Conservation (phyloP, 2,888 invertebrate species). For the Penaeus monodon region DNA sequence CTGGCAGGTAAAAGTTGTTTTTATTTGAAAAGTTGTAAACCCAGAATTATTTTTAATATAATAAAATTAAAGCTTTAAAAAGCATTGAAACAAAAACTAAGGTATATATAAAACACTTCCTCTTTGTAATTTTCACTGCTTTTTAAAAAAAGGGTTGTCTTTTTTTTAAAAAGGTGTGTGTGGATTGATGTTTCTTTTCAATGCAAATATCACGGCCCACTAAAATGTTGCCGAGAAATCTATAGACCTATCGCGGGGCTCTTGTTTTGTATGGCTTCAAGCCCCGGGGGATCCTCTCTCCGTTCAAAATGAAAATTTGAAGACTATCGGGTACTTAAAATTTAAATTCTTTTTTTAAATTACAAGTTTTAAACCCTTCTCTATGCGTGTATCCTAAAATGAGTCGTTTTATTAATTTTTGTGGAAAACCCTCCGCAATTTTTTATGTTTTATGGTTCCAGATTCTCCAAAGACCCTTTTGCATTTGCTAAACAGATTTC, state of each 20-base stretch:
- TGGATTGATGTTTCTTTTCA: no score
- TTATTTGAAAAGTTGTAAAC: no score
- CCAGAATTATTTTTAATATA: no score
- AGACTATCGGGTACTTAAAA: conserved; percentile 34
- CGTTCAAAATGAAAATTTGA: conserved; percentile 32
- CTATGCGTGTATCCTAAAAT: no score
- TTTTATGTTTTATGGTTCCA: neutral
- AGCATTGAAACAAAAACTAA: no score
- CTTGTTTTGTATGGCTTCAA: conserved; percentile 31
- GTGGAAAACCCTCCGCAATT: neutral
- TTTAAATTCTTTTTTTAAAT: neutral
- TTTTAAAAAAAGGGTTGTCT: neutral
- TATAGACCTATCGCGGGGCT: conserved; percentile 41
- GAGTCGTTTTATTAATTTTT: neutral
- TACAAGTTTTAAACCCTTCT: no score
- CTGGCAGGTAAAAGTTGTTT: no score
- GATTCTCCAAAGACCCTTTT: conserved; percentile 43
- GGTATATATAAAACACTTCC: no score
- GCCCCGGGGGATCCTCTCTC: conserved; percentile 46
- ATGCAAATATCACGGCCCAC: conserved; percentile 26
- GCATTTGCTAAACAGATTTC: conserved; percentile 39
- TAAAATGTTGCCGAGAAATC: conserved; percentile 31
- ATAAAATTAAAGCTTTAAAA: no score
- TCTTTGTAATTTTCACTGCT: no score
- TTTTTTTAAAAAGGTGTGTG: neutral